These are phyloP conservation scores for Pungitius pungitius DNA, from an alignment of 2,113 vertebrate species.

Conservation along the genomic window DNA sequence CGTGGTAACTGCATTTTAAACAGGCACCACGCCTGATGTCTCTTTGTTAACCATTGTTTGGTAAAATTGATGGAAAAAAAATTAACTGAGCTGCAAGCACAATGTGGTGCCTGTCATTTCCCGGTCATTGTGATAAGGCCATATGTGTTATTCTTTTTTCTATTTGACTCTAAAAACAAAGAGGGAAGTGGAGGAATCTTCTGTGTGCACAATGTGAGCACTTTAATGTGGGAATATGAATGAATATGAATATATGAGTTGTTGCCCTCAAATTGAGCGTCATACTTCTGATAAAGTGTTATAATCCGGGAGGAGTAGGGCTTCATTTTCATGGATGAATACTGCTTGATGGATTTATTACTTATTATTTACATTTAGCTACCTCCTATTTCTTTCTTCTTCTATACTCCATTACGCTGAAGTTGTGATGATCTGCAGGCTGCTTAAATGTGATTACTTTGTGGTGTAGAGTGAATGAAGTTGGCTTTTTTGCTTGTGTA, in stretches of 20 bases:
- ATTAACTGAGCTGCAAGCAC: constrained; percentile 15
- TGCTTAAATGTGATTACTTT: constrained; percentile 21
- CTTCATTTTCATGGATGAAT: background rate
- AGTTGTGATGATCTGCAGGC: background rate
- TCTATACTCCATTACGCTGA: background rate
- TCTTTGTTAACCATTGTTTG: constrained; percentile 58
- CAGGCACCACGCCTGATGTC: constrained; percentile 48
- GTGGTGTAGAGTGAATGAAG: constrained; percentile 13
- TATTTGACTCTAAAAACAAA: constrained; percentile 18
- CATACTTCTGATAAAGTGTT: background rate
- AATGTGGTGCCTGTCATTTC: constrained; percentile 56
- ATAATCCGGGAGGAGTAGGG: background rate
- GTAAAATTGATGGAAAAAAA: constrained; percentile 16
- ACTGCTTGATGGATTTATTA: background rate
- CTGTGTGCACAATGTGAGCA: background rate
- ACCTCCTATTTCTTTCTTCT: background rate
- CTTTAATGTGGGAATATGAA: background rate
- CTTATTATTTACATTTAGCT: background rate
- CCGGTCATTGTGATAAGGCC: constrained; percentile 28
- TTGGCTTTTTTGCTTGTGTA: constrained; percentile 20
- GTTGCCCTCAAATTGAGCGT: constrained; percentile 6
- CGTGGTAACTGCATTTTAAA: constrained; percentile 77
- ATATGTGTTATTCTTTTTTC: background rate
- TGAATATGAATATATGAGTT: too few species aligned
- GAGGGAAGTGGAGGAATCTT: background rate